Percentiles rank a stretch among this genome's conserved stretches.
phyloP scores from a whole-genome alignment of 2,113 vertebrate genomes.

The Grammatotria lemairii region DNA sequence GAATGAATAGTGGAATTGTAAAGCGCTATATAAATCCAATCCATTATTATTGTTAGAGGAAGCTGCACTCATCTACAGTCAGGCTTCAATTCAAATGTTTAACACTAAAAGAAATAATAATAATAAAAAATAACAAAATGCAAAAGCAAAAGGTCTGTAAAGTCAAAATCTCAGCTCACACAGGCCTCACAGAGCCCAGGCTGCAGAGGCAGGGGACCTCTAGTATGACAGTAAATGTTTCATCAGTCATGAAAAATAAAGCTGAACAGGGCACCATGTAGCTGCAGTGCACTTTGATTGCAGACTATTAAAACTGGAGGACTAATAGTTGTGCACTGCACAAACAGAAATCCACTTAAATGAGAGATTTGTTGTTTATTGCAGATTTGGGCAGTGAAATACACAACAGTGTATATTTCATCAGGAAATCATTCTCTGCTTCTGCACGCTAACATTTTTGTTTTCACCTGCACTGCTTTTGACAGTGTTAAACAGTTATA shows the following conservation, averaged over 20 bases:
- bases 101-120: neutral
- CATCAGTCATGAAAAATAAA: neutral
- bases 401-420: neutral
- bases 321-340: neutral
- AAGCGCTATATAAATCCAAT: no score
- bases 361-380: neutral
- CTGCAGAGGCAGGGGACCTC: neutral
- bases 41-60: neutral
- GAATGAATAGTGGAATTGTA: no score
- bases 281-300: neutral
- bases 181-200: neutral
- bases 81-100: neutral
- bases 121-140: neutral
- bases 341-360: neutral
- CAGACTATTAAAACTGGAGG: neutral
- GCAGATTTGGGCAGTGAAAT: neutral
- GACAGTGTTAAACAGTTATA: neutral
- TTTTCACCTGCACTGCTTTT: neutral
- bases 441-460: neutral
- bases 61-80: neutral
- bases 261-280: neutral
- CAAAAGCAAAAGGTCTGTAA: neutral
- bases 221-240: neutral
- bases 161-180: slow-evolving; percentile 37
- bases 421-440: neutral